These are phyloP conservation scores for Lottia scabra DNA, from an alignment of 2,888 invertebrate genomes.

Conservation along the genomic window DNA sequence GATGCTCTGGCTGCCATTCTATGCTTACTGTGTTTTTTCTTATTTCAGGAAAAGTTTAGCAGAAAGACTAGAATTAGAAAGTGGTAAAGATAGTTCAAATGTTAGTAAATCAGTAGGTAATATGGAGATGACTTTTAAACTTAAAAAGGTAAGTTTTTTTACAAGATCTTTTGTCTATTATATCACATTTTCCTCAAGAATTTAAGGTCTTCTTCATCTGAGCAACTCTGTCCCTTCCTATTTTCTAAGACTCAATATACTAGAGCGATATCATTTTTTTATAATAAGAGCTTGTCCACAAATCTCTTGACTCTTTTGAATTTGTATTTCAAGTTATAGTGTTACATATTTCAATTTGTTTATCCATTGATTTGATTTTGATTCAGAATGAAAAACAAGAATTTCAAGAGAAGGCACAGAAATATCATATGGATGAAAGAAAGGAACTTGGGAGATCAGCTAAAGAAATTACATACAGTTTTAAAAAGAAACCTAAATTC, in stretches of 20 bases:
- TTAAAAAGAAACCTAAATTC: constrained; percentile 56
- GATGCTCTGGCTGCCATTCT: background rate
- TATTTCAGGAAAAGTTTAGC: constrained; percentile 78
- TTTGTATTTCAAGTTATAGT: too few species aligned
- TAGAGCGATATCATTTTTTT: too few species aligned
- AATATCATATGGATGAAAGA: constrained; percentile 66
- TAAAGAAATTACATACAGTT: constrained; percentile 45
- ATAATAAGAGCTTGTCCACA: too few species aligned
- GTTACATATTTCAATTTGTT: too few species aligned
- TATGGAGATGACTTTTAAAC: constrained; percentile 60
- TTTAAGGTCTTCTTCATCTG: too few species aligned
- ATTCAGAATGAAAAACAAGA: constrained; percentile 42
- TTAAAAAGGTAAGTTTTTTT: constrained; percentile 46
- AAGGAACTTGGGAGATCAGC: constrained; percentile 67
- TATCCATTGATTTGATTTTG: too few species aligned
- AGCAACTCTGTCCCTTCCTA: too few species aligned
- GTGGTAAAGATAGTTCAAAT: constrained; percentile 68
- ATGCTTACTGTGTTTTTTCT: constrained; percentile 9
- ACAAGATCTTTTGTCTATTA: too few species aligned
- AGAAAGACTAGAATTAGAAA: constrained; percentile 78
- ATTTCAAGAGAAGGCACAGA: constrained; percentile 44
- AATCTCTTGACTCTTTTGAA: too few species aligned
- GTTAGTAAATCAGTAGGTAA: constrained; percentile 71
- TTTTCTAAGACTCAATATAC: too few species aligned
- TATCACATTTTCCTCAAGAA: too few species aligned